Base-by-base conservation (phyloP, 2,888 invertebrate species). In the Deilephila elpenor region DNA sequence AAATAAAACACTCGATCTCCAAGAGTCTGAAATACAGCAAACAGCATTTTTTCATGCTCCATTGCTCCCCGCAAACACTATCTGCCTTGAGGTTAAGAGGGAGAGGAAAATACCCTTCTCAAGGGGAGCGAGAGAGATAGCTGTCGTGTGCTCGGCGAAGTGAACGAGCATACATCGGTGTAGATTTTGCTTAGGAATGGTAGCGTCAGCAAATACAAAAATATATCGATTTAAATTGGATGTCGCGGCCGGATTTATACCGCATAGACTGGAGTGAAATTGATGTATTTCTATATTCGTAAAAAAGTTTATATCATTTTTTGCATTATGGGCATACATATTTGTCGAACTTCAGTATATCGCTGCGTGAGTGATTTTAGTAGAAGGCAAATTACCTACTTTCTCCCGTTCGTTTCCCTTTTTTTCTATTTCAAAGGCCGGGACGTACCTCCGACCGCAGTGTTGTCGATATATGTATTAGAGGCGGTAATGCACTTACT, bases 181-280 rank as follows among this genome's bases (percentile, higher is more conserved):
- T 67, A 67, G 67, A 67, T 67, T 67, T 67, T 51, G 51, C 67
- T 67, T 25, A 11, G 67, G 44, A 67, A 67, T 67, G 67, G 67
- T 17, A 67, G 17, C 67, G 67, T 67, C 67, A 67, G 67, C 67
- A 67, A 67, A 67, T 51, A 67, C n/a, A 56, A 8, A 11, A 44
- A 44, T 64, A 37, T 67, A 51, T 51, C 67, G 62, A 51, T 51
- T 67, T 56, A 56, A 56, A 56, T n/a, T 56, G 56, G 56, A 56
- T 19, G 56, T 56, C 5, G 56, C 17, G 56, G 56, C 56, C 19
- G 56, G 56, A 56, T 56, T 56, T n/a, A n/a, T 56, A n/a, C 3
- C 44, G 44, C 19, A n/a, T n/a, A 19, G n/a, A 14, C 44, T 56
- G 56, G 53, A 6, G 19, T 11, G 19, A 56, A 56, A 56, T n/a